Evolutionary conservation across 2,113 vertebrate species (phyloP), one percentile per base, ranked within the genome.

Genomic region (Lophius piscatorius): DNA sequence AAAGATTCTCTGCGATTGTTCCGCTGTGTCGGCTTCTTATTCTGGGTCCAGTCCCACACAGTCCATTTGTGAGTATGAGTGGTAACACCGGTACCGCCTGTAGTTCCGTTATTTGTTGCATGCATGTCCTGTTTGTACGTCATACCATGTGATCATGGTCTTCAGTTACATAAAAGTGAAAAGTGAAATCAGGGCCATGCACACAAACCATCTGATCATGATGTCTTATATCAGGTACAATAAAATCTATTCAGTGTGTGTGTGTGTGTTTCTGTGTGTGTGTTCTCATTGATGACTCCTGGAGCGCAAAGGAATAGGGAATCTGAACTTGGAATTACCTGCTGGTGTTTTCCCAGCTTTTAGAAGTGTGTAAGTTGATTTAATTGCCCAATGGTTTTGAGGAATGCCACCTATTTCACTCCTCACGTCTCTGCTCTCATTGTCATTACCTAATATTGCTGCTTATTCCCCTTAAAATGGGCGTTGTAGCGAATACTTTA

Each of bases 371-470:
- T 42, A 60, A 51, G 28, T 69, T 59, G 41, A 77, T 52, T 81
- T 63, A 72, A 77, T 78, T 76, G 38, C 40, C 28, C 4, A 11
- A 14, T 8, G 31, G 70, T 61, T 63, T 69, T 78, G 55, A 74
- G 39, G 48, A 74, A 76, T 46, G 44, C 56, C 31, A 20, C 61
- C 58, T 29, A 48, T 75, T 77, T 54, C 52, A 38, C 58, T 48
- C 63, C 69, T 67, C 56, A 62, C n/a, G n/a, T 42, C 46, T 55
- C 21, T 26, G 14, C 57, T 73, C 65, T 80, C 63, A 54, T 74
- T 78, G 73, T 70, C 76, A 83, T 82, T 80, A 84, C 59, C 42
- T 63, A 51, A 34, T 48, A 78, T 80, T 70, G 69, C 74, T 68
- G 35, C 71, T 75, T 78, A 78, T 71, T 63, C 57, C 29, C 18